A percentile compares a stretch with the other conserved stretches of the same genome.
Conservation (phyloP, 2,113 vertebrate species). For the Probosciger aterrimus region DNA sequence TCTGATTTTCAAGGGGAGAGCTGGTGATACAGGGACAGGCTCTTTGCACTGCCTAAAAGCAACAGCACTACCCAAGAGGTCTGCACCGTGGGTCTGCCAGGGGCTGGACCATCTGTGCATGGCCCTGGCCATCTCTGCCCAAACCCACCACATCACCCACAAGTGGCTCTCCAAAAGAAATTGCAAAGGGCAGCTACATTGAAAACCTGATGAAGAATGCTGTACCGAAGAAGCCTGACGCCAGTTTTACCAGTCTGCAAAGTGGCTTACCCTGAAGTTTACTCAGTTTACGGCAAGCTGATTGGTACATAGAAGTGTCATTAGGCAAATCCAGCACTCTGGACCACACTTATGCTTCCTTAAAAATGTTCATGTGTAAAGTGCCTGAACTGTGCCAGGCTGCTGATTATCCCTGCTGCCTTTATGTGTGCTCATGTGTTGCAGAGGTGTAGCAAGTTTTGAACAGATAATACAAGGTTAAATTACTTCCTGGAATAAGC, state of each 20-base stretch:
- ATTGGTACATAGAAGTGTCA: neutral
- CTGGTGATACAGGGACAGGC: accelerated
- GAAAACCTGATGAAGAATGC: neutral
- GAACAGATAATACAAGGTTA: neutral
- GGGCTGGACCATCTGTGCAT: neutral
- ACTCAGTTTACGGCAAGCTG: neutral
- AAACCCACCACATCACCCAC: neutral
- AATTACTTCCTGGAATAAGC: neutral
- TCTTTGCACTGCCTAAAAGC: neutral
- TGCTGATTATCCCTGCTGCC: neutral
- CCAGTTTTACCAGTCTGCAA: neutral
- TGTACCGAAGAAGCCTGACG: neutral
- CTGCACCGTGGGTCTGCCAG: neutral
- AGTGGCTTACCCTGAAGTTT: neutral
- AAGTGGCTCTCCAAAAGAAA: neutral
- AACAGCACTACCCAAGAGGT: neutral
- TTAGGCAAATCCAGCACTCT: neutral
- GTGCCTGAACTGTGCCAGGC: neutral
- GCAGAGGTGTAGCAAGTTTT: neutral
- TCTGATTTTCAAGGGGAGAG: neutral
- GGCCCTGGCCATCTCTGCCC: neutral
- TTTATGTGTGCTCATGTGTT: neutral
- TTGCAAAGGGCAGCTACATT: neutral
- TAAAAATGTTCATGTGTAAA: neutral
- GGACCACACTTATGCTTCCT: neutral